Conservation (phyloP, 1,140 invertebrate genomes). For the Ostrea edulis region DNA sequence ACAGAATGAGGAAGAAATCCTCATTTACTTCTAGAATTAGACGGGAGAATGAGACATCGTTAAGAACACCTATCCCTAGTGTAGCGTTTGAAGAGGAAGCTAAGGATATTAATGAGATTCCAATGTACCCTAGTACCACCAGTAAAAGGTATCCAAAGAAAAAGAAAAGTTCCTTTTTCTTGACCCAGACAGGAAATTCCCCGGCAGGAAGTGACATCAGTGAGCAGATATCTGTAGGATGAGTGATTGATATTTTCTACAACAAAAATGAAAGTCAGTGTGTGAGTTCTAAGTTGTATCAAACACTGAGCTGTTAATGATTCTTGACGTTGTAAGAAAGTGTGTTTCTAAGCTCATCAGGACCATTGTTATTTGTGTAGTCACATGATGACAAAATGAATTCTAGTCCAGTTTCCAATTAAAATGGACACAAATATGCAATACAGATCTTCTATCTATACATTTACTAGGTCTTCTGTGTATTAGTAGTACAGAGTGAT, state of each 20-base stretch:
- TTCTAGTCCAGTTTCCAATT: too few species aligned
- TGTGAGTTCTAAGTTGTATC: too few species aligned
- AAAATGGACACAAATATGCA: too few species aligned
- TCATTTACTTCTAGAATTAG: conserved; percentile 42
- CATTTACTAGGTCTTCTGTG: too few species aligned
- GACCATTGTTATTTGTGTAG: too few species aligned
- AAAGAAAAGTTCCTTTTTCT: conserved; percentile 50
- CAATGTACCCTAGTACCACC: conserved; percentile 26
- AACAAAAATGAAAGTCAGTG: too few species aligned
- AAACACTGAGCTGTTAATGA: too few species aligned
- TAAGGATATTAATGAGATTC: conserved; percentile 21
- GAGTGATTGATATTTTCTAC: background rate
- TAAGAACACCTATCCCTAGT: conserved; percentile 52
- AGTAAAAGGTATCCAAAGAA: background rate
- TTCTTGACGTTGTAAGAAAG: too few species aligned
- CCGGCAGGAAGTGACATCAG: conserved; percentile 46
- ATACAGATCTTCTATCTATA: too few species aligned
- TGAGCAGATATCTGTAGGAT: conserved; percentile 17
- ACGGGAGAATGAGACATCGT: conserved; percentile 47
- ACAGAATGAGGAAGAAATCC: conserved; percentile 50
- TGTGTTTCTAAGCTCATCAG: too few species aligned
- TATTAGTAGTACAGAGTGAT: too few species aligned
- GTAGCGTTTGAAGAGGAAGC: conserved; percentile 50
- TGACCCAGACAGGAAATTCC: conserved; percentile 49
- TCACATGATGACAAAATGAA: too few species aligned